These are phyloP conservation scores for Oscheius sp. DNA, from an alignment of 1,140 invertebrate species.

Conservation along the genomic window DNA sequence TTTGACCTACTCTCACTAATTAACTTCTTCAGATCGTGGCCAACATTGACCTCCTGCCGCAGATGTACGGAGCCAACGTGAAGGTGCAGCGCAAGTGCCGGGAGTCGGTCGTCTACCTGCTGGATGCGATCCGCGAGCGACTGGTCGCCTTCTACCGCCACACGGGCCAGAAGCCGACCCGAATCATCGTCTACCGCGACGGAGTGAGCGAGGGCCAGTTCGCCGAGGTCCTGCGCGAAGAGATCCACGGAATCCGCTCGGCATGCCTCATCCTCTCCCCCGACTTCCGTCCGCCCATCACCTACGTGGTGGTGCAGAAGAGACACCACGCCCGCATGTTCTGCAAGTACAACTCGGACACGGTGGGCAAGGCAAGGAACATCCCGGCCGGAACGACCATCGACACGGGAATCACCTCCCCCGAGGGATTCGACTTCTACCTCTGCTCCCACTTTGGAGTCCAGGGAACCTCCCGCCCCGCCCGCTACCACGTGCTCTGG, in stretches of 20 bases:
- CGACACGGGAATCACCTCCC: constrained; percentile 77
- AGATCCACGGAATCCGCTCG: constrained; percentile 69
- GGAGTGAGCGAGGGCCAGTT: constrained; percentile 87
- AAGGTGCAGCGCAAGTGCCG: constrained; percentile 54
- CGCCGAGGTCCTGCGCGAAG: constrained; percentile 67
- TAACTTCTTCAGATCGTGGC: constrained; percentile 44
- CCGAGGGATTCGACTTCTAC: constrained; percentile 80
- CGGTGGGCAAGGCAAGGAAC: constrained; percentile 65
- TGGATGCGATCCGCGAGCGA: constrained; percentile 70
- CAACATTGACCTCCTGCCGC: constrained; percentile 47
- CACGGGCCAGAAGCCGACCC: constrained; percentile 63
- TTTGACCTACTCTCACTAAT: background rate
- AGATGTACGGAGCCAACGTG: constrained; percentile 48
- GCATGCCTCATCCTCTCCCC: constrained; percentile 68
- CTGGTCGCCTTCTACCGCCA: constrained; percentile 64
- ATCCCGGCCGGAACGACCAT: constrained; percentile 80
- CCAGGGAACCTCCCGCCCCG: constrained; percentile 80
- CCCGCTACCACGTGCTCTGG: constrained; percentile 80
- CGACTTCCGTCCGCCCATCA: constrained; percentile 70
- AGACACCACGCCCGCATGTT: constrained; percentile 80
- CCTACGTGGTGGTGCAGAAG: constrained; percentile 85
- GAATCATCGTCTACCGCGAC: constrained; percentile 77
- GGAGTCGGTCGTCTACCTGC: constrained; percentile 76
- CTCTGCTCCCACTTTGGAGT: constrained; percentile 72
- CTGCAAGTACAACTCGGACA: constrained; percentile 61